A percentile compares a stretch with the other conserved stretches of the same genome.
phyloP scores from a whole-genome alignment of 1,140 invertebrate species.

The Drosophila chauvacae region DNA sequence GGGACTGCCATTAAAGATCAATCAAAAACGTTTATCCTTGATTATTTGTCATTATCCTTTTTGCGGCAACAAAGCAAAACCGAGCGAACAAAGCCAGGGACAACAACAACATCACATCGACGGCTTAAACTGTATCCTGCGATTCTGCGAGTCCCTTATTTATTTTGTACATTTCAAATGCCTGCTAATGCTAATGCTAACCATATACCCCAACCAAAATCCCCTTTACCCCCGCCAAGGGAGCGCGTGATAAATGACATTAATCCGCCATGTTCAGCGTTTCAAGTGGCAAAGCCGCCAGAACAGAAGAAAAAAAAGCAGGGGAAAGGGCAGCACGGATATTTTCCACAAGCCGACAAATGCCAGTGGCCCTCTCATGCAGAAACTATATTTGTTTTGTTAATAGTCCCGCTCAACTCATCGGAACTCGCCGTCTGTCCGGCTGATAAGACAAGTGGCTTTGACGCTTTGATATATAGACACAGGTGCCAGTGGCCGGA shows the following conservation, averaged over 20 bases:
- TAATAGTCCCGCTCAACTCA: constrained; percentile 73
- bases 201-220: constrained; percentile 6
- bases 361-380: constrained; percentile 61
- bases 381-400: constrained; percentile 78
- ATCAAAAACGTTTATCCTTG: constrained; percentile 84
- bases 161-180: constrained; percentile 79
- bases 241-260: constrained; percentile 79
- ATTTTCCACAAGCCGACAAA: constrained; percentile 30
- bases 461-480: constrained; percentile 76
- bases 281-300: constrained; percentile 67
- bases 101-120: constrained; percentile 44
- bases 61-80: constrained; percentile 57
- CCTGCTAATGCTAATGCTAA: constrained; percentile 52
- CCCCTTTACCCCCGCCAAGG: constrained; percentile 18
- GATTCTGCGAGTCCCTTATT: constrained; percentile 56
- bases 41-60: constrained; percentile 84
- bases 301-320: neutral
- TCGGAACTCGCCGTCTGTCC: constrained; percentile 48
- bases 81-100: constrained; percentile 46
- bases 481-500: constrained; percentile 26
- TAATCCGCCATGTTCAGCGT: constrained; percentile 78
- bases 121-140: constrained; percentile 47
- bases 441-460: constrained; percentile 80
- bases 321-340: constrained; percentile 3
- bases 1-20: constrained; percentile 80